Evolutionary conservation across 92 coral and sea anemone species (phyloP).

Genomic region (Porites cylindrica): DNA sequence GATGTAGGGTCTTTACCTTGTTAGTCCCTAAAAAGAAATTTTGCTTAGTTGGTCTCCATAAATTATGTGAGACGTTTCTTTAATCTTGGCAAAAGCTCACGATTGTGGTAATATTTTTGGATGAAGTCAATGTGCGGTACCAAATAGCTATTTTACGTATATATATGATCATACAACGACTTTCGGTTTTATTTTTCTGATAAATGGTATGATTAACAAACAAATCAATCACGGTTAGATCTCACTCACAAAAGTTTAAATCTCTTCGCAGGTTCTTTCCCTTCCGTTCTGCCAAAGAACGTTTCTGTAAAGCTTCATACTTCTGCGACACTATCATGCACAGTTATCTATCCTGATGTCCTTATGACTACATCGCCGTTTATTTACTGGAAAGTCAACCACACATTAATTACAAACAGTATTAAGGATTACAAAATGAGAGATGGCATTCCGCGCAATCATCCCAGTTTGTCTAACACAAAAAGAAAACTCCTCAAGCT

Average conservation of each 20-base stretch:
- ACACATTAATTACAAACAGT: not conserved
- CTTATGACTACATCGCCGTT: not conserved
- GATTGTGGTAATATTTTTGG: too few relatives aligned
- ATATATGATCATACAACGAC: too few relatives aligned
- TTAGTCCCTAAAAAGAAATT: too few relatives aligned
- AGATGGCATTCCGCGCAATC: not conserved
- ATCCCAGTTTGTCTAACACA: not conserved
- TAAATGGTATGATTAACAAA: too few relatives aligned
- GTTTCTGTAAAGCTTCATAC: not conserved
- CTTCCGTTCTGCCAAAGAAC: not conserved
- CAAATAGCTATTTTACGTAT: too few relatives aligned
- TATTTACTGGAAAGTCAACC: slow-evolving; percentile 14
- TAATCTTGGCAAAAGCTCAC: too few relatives aligned
- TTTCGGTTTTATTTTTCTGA: too few relatives aligned
- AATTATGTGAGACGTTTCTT: too few relatives aligned
- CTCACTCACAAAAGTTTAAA: not conserved
- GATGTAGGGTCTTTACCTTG: not conserved
- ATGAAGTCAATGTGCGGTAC: too few relatives aligned
- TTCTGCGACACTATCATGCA: not conserved
- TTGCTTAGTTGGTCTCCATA: too few relatives aligned
- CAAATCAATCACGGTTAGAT: too few relatives aligned
- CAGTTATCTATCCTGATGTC: not conserved
- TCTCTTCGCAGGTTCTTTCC: slow-evolving; percentile 1
- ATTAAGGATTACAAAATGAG: not conserved
- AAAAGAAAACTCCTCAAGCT: not conserved